phyloP scores from a whole-genome alignment of 2,888 invertebrate genomes.

The Chloromyia formosa region DNA sequence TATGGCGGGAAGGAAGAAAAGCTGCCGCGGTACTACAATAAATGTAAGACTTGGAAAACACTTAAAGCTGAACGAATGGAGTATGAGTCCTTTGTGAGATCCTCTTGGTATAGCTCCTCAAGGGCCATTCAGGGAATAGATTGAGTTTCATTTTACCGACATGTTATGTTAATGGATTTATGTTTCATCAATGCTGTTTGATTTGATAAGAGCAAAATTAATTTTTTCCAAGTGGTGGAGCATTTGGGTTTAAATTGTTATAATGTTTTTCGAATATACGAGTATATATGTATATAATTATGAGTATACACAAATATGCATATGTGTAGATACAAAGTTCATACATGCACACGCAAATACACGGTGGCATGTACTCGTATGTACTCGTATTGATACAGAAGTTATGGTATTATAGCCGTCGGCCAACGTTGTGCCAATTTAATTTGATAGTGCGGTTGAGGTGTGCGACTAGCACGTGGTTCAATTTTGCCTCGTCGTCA shows the following conservation, averaged over 20 bases:
- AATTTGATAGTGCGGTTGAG: not conserved
- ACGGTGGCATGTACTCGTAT: no score
- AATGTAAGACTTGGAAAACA: conserved; percentile 21
- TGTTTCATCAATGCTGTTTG: conserved; percentile 27
- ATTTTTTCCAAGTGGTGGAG: not conserved
- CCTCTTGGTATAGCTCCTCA: conserved; percentile 12
- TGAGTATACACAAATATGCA: no score
- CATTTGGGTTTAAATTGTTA: conserved; percentile 1
- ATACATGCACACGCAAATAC: not conserved
- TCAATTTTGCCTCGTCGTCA: no score
- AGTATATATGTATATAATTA: no score
- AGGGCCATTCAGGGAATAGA: conserved; percentile 30
- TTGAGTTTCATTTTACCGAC: conserved; percentile 18
- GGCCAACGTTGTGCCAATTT: not conserved
- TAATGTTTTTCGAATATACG: no score
- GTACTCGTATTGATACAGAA: no score
- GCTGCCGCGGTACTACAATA: not conserved
- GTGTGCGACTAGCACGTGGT: no score
- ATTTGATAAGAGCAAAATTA: conserved; percentile 40
- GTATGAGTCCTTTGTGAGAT: conserved; percentile 7
- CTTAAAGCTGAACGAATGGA: conserved; percentile 34
- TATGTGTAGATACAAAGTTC: no score
- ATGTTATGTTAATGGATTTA: conserved; percentile 34
- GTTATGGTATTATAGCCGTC: not conserved
- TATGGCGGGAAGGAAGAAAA: not conserved